Evolutionary conservation across 2,888 invertebrate genomes (phyloP).

Genomic region (Zaprionus lineosus): DNA sequence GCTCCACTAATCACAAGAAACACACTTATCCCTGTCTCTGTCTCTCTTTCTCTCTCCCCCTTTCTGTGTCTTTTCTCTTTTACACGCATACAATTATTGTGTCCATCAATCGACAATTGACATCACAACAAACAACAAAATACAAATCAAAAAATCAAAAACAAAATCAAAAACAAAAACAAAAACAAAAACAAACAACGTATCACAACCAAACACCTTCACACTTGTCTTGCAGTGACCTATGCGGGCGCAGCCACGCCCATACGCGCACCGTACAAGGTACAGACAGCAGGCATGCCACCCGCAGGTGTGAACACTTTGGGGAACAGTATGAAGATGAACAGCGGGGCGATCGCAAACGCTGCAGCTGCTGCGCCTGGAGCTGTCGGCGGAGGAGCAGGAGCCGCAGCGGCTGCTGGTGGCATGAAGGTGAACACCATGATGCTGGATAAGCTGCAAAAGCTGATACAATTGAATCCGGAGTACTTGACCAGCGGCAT

Average conservation of each 20-base stretch:
- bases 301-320: neutral
- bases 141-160: too few relatives aligned
- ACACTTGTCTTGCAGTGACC: constrained; percentile 66
- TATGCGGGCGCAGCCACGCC: constrained; percentile 57
- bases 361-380: constrained; percentile 33
- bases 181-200: constrained; percentile 9
- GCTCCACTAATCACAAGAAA: constrained; percentile 37
- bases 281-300: neutral
- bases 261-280: constrained; percentile 44
- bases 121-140: too few relatives aligned
- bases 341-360: too few relatives aligned
- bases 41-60: neutral
- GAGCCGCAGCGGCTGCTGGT: constrained; percentile 24
- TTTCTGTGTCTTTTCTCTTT: neutral
- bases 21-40: constrained; percentile 5
- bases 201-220: constrained; percentile 20
- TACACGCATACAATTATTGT: neutral
- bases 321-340: constrained; percentile 1
- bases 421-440: constrained; percentile 73
- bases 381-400: constrained; percentile 17
- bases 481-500: constrained; percentile 82
- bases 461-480: constrained; percentile 81
- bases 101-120: too few relatives aligned
- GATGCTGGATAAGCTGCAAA: constrained; percentile 82
- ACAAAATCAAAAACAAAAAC: constrained; percentile 5